These are phyloP conservation scores for Podocnemis expansa DNA, from an alignment of 2,113 vertebrate genomes.

Conservation along the genomic window DNA sequence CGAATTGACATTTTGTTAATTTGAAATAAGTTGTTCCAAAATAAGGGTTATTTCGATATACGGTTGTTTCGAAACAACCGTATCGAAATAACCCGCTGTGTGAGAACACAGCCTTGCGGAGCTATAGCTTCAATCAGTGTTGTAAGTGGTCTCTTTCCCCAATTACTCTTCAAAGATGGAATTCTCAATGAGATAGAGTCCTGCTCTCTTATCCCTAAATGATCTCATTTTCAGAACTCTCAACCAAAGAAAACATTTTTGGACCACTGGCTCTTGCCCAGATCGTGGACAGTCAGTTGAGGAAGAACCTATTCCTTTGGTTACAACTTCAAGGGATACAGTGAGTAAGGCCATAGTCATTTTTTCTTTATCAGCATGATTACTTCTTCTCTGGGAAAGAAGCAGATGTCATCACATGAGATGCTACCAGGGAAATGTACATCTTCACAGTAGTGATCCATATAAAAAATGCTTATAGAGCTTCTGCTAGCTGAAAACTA, in stretches of 20 bases:
- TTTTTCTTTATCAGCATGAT: conserved; percentile 50
- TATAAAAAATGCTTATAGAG: conserved; percentile 46
- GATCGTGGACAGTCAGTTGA: not conserved
- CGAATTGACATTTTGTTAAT: no score
- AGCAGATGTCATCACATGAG: conserved; percentile 42
- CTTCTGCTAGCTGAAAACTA: conserved; percentile 52
- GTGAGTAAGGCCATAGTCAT: not conserved
- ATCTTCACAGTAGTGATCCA: conserved; percentile 10
- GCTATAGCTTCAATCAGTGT: not conserved
- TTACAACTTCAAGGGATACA: conserved; percentile 8
- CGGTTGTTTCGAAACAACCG: no score
- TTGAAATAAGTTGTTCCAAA: no score
- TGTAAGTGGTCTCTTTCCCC: not conserved
- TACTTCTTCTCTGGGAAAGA: conserved; percentile 16
- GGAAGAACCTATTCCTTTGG: conserved; percentile 20
- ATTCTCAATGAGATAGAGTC: not conserved
- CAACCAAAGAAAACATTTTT: accelerated
- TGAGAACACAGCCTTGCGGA: no score
- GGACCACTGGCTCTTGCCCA: conserved; percentile 15
- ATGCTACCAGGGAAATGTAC: conserved; percentile 45
- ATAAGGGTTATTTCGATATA: no score
- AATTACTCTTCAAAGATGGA: not conserved
- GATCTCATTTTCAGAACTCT: not conserved
- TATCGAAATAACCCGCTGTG: no score
- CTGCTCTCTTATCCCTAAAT: not conserved